Evolutionary conservation across 2,113 vertebrate genomes (phyloP), one percentile per base, ranked within the genome.

Genomic region (Cygnus atratus): DNA sequence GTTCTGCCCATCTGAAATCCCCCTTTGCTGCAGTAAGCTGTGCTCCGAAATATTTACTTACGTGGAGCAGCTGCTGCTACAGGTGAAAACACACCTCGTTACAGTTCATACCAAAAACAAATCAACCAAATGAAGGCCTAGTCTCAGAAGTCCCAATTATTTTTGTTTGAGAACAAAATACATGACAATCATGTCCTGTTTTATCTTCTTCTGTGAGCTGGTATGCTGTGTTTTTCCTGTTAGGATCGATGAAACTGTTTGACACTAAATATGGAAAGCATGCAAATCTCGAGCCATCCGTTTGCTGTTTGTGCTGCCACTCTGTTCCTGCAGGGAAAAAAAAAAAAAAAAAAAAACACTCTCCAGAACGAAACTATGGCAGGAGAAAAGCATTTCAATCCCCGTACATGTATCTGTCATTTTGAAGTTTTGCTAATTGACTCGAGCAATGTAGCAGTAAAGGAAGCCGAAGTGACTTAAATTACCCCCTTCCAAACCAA

Each of bases 121-220:
- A 86, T 93, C 84, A 79, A 70, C 58, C 74, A 87, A 76, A 79
- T 93, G 46, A 54, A 91, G 91, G 87, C 88, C 90, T 91, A 67
- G 58, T 96, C 96, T 93, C 95, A 75, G 93, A 96, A 96, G 90
- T 95, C 91, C 92, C 95, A 92, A 94, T 94, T 96, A 96, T 96
- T 93, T 96, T 92, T 71, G 66, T 91, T 82, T 73, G 81, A 94
- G 95, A 95, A 93, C 96, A 96, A 96, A 97, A 96, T 93, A 88
- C 44, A 3, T 95, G 92, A 91, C 96, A 97, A 39, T 96, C 91
- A 94, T 63, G 63, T 41, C 81, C 93, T 91, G 87, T 87, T 96
- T 96, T 29, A 95, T 94, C 95, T 96, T 78, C 96, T 91, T 92
- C 84, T 84, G 88, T 94, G 93, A 92, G 91, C 86, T 88, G 75